Conservation (phyloP, 92 coral and sea anemone species). For the Porites evermanni region DNA sequence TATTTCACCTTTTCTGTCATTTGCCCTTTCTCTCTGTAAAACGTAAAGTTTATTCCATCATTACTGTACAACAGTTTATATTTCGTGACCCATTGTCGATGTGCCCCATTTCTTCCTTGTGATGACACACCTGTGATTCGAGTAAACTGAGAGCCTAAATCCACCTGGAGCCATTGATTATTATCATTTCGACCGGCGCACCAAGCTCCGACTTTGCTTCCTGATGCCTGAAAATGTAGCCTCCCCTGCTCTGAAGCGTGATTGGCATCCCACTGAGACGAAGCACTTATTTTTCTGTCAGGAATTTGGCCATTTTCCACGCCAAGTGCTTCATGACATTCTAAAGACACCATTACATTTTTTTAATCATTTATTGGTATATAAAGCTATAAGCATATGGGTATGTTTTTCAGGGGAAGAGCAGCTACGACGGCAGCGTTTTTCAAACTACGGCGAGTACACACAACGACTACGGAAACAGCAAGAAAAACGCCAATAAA, state of each 20-base stretch:
- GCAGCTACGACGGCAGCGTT: too few species aligned
- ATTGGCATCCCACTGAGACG: not conserved
- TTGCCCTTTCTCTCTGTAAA: not conserved
- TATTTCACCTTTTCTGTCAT: not conserved
- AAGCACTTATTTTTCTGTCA: not conserved
- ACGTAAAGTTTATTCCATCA: not conserved
- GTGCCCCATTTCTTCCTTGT: not conserved
- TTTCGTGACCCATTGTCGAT: not conserved
- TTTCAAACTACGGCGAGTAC: too few species aligned
- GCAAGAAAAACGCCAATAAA: too few species aligned
- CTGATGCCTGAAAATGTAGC: not conserved
- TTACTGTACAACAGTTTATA: not conserved
- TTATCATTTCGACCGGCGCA: not conserved
- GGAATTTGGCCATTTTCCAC: not conserved
- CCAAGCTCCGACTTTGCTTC: not conserved
- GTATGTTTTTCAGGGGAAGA: too few species aligned
- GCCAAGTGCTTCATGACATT: not conserved
- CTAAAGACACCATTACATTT: not conserved
- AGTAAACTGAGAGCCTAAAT: not conserved
- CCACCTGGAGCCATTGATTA: conserved; percentile 4
- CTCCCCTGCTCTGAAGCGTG: not conserved
- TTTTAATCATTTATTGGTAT: too few species aligned
- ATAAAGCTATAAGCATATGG: too few species aligned
- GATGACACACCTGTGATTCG: not conserved
- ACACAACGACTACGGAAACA: too few species aligned